phyloP scores from a whole-genome alignment of 2,888 invertebrate species.

The Phaonia tiefii region DNA sequence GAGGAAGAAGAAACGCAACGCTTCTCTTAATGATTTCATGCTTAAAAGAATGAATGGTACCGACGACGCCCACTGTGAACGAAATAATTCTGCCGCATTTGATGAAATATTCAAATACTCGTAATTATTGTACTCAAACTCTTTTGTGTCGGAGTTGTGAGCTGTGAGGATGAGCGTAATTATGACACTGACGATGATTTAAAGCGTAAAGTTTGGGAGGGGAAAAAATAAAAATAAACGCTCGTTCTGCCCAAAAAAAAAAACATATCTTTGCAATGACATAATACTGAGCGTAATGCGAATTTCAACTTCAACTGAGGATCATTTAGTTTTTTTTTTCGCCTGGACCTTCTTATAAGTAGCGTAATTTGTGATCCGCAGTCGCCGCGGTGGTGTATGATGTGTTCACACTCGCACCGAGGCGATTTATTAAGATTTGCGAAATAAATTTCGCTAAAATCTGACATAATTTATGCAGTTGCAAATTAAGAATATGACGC shows the following conservation, averaged over 20 bases:
- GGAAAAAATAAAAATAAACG: neutral
- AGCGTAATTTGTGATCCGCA: conserved; percentile 10
- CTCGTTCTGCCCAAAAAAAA: neutral
- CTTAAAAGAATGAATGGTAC: conserved; percentile 13
- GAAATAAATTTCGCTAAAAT: no score
- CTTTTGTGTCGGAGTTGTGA: neutral
- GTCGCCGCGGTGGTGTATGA: neutral
- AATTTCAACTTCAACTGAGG: neutral
- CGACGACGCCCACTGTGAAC: neutral
- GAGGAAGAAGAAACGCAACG: neutral
- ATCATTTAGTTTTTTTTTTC: neutral
- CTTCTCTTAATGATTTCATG: conserved; percentile 30
- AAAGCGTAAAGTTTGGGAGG: neutral
- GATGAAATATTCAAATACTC: neutral
- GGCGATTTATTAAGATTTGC: neutral
- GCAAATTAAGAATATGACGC: neutral
- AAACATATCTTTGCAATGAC: neutral
- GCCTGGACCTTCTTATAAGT: neutral
- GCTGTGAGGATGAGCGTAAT: neutral
- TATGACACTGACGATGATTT: conserved; percentile 1
- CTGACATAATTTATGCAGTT: neutral
- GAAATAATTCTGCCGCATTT: neutral
- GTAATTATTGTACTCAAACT: conserved; percentile 3
- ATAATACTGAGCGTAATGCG: conserved; percentile 7
- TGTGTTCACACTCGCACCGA: neutral